These are phyloP conservation scores for Castor canadensis DNA, from an alignment of 2,113 vertebrate species.

Conservation along the genomic window DNA sequence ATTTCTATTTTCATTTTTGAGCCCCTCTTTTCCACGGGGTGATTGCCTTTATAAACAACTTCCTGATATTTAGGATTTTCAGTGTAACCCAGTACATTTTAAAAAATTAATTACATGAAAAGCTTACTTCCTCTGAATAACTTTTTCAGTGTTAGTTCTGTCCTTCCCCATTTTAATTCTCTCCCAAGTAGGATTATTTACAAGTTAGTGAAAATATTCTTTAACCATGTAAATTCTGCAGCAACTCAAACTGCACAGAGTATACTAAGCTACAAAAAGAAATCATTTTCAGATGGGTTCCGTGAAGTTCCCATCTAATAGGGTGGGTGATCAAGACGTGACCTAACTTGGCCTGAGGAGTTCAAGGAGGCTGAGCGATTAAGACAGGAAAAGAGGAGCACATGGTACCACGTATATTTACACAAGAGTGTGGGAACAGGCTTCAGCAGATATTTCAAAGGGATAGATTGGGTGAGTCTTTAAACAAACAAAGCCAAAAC, in stretches of 20 bases:
- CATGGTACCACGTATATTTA: neutral
- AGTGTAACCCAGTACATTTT: neutral
- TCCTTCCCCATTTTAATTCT: neutral
- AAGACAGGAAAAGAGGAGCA: neutral
- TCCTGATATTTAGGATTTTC: constrained; percentile 3
- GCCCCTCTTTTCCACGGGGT: neutral
- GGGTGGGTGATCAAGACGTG: neutral
- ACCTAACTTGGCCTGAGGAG: neutral
- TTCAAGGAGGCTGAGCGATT: neutral
- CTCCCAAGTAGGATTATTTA: neutral
- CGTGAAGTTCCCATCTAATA: neutral
- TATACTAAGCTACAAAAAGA: neutral
- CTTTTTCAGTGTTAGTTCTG: neutral
- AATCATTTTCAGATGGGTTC: neutral
- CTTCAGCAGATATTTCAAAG: constrained; percentile 34
- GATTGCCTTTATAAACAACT: neutral
- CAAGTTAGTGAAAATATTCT: neutral
- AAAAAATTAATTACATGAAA: neutral
- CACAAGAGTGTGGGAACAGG: constrained; percentile 22
- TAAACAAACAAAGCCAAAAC: constrained; percentile 19
- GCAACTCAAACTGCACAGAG: neutral
- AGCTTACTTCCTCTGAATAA: neutral
- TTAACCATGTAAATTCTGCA: neutral
- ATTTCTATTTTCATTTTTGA: neutral
- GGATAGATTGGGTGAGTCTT: neutral